phyloP scores from a whole-genome alignment of 2,113 vertebrate genomes.

The Cromileptes altivelis region DNA sequence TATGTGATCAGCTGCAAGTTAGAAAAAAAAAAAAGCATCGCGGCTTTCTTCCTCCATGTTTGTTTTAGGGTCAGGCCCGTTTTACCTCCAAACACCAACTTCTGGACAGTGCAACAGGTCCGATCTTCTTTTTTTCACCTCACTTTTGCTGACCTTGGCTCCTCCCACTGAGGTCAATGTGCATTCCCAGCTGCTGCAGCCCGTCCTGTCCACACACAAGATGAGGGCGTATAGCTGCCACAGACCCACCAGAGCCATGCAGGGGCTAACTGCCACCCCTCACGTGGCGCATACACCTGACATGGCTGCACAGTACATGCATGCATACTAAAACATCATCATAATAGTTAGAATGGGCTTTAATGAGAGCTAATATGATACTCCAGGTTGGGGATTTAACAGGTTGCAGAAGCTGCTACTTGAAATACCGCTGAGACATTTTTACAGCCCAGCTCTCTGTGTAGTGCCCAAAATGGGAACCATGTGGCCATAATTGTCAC shows the following conservation, averaged over 20 bases:
- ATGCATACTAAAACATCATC: constrained; percentile 20
- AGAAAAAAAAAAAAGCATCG: not conserved
- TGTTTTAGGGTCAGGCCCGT: not conserved
- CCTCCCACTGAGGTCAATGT: constrained; percentile 59
- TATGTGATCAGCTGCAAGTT: not conserved
- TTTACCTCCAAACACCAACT: not conserved
- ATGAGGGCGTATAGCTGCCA: constrained; percentile 37
- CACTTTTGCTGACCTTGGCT: constrained; percentile 59
- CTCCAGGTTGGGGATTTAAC: constrained; percentile 4
- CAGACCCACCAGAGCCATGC: constrained; percentile 25
- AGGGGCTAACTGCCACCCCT: constrained; percentile 6
- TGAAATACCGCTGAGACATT: constrained; percentile 42
- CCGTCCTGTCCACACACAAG: constrained; percentile 54
- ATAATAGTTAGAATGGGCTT: constrained; percentile 10
- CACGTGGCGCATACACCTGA: constrained; percentile 69
- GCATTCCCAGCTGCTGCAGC: constrained; percentile 84
- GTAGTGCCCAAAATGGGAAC: constrained; percentile 40
- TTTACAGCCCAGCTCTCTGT: constrained; percentile 51
- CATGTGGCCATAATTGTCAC: constrained; percentile 47
- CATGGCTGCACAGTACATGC: constrained; percentile 17
- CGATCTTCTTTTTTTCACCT: constrained; percentile 39
- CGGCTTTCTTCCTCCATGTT: not conserved
- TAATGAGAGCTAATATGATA: not conserved
- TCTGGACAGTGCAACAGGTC: constrained; percentile 17
- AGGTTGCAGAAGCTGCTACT: constrained; percentile 16